These are phyloP conservation scores for Lethenteron reissneri DNA, from an alignment of 2,113 vertebrate species.

Conservation along the genomic window DNA sequence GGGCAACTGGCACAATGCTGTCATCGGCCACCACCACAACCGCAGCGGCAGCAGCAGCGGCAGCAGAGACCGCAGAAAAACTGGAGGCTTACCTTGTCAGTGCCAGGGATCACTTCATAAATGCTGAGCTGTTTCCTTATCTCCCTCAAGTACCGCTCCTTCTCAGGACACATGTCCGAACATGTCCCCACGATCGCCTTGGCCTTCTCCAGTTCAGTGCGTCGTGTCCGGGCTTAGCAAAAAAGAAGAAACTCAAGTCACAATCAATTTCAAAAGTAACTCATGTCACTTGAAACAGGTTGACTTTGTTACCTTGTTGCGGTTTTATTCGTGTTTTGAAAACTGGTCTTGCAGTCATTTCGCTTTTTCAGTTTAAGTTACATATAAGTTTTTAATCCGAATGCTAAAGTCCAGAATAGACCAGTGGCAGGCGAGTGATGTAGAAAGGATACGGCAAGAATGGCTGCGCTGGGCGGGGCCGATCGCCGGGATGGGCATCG, in stretches of 20 bases:
- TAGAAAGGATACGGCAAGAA: too few relatives aligned
- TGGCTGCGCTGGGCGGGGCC: too few relatives aligned
- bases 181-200: constrained; percentile 78
- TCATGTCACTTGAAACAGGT: too few relatives aligned
- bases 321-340: too few relatives aligned
- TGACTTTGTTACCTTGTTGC: too few relatives aligned
- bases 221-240: constrained; percentile 44
- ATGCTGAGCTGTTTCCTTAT: constrained; percentile 70
- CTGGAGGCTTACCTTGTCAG: constrained; percentile 44
- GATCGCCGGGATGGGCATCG: too few relatives aligned
- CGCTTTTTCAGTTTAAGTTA: neutral
- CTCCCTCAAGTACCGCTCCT: constrained; percentile 92
- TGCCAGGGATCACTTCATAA: constrained; percentile 49
- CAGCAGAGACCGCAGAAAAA: rapidly evolving
- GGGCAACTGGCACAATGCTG: neutral
- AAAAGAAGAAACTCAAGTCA: neutral
- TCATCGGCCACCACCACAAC: neutral
- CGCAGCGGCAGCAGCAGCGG: neutral
- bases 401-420: neutral
- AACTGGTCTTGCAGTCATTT: neutral
- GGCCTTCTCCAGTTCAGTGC: constrained; percentile 56
- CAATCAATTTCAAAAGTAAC: neutral
- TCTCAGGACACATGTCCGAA: constrained; percentile 94
- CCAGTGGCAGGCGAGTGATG: too few relatives aligned
- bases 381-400: neutral